Conservation (phyloP, 2,888 invertebrate genomes). For the Hemistola chrysoprasaria region DNA sequence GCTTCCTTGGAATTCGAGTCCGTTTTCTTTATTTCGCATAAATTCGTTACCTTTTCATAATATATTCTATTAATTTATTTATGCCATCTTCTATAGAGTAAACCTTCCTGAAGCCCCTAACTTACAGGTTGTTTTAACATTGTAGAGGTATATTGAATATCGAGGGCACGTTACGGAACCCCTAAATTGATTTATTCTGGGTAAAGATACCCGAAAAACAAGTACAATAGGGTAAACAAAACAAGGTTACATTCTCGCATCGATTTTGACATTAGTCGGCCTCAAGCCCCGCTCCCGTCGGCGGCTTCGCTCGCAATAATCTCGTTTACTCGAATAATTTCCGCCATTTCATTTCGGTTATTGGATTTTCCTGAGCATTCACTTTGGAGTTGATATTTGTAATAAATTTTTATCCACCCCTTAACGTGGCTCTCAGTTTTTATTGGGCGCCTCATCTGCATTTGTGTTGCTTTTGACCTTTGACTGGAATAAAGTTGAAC, state of each 20-base stretch:
- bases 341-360: conserved; percentile 61
- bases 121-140: too few species aligned
- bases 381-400: conserved; percentile 59
- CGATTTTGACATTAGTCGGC: conserved; percentile 39
- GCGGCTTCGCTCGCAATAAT: conserved; percentile 54
- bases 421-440: conserved; percentile 51
- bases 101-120: too few species aligned
- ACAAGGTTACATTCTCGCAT: conserved; percentile 26
- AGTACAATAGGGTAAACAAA: conserved; percentile 9
- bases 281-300: conserved; percentile 27
- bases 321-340: conserved; percentile 60
- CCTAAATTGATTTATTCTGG: conserved; percentile 1
- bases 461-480: conserved; percentile 28
- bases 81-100: too few species aligned
- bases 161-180: too few species aligned
- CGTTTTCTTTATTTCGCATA: too few species aligned
- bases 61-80: too few species aligned
- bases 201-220: background rate
- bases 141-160: too few species aligned
- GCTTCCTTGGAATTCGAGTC: too few species aligned
- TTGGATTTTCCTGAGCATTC: conserved; percentile 54
- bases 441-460: conserved; percentile 47
- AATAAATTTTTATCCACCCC: conserved; percentile 64
- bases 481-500: too few species aligned
- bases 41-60: too few species aligned